Evolutionary conservation across 1,140 invertebrate species (phyloP), one percentile per base, ranked within the genome.

Genomic region (Bradynema listronoti): DNA sequence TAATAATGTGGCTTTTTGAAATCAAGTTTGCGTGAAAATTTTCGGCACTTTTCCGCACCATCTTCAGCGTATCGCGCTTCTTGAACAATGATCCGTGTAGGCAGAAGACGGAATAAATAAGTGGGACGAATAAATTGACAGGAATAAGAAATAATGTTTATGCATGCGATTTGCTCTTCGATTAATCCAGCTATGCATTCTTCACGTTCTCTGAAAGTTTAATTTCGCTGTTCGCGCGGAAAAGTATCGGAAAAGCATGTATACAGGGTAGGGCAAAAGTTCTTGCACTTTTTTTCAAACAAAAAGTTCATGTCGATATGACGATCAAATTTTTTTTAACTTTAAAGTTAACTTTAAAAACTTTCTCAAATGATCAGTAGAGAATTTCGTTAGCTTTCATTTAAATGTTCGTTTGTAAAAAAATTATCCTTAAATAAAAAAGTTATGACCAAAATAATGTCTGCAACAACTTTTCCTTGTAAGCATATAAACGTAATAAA

Each of bases 11-110:
- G n/a, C n/a, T n/a, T n/a, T n/a, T n/a, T n/a, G n/a, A n/a, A n/a
- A n/a, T n/a, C n/a, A n/a, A 74, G 22, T 39, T 65, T 63, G 22
- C 34, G 58, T 2, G 65, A 68, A 55, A 72, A 58, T 43, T 75
- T 68, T 19, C 49, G 64, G 29, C 70, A 72, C 46, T 72, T 75
- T 29, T 72, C 69, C 25, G 68, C 67, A 25, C 72, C 70, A 50
- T 72, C 69, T 54, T 72, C 70, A n/a, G 70, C 70, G 19, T 68
- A 32, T 22, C 70, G 39, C 16, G 71, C 70, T 49, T 75, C 70
- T 49, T 74, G 70, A 30, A 71, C 55, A 41, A 73, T 72, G 14
- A 72, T 57, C 9, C 68, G 61, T 14, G 66, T 66, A n/a, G 68
- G 68, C 34, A 72, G 49, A 6, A 70, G 55, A 3, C 72, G 62